Conservation (phyloP, 2,888 invertebrate genomes). For the Drosophila sordidula region DNA sequence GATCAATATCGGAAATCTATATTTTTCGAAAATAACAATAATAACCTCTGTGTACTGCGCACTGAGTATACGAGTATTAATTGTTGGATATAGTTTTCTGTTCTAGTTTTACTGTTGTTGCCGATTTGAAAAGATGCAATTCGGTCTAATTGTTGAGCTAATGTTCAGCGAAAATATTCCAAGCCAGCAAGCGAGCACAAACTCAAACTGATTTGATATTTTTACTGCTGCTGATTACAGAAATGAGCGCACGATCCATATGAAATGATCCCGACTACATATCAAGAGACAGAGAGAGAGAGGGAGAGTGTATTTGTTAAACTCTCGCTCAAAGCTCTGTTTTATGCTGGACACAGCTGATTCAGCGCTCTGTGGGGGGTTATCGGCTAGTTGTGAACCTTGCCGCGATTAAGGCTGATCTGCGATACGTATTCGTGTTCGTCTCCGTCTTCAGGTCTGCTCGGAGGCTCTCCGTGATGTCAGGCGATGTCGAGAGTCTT, state of each 20-base stretch:
- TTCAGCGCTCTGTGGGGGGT: constrained; percentile 38
- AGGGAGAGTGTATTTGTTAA: not conserved
- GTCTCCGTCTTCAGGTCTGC: constrained; percentile 29
- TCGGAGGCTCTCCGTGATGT: constrained; percentile 25
- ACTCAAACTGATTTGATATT: not conserved
- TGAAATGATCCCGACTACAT: not conserved
- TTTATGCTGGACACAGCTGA: constrained; percentile 17
- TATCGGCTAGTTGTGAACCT: constrained; percentile 45
- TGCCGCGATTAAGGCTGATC: constrained; percentile 12
- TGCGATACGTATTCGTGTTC: not conserved
- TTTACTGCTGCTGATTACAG: not conserved
- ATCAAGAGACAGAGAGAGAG: too few species aligned
- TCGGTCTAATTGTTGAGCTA: not conserved
- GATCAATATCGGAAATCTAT: too few species aligned
- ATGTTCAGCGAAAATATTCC: not conserved
- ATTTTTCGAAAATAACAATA: too few species aligned
- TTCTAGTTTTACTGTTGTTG: too few species aligned
- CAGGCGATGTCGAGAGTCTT: constrained; percentile 37
- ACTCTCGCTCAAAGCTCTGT: not conserved
- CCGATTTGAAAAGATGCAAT: not conserved
- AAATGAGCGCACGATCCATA: not conserved
- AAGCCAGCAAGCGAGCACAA: not conserved
- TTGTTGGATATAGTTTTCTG: too few species aligned
- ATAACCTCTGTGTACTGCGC: too few species aligned
- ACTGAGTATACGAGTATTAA: too few species aligned